phyloP scores from a whole-genome alignment of 2,797 vertebrate species.

The Pipistrellus pipistrellus region DNA sequence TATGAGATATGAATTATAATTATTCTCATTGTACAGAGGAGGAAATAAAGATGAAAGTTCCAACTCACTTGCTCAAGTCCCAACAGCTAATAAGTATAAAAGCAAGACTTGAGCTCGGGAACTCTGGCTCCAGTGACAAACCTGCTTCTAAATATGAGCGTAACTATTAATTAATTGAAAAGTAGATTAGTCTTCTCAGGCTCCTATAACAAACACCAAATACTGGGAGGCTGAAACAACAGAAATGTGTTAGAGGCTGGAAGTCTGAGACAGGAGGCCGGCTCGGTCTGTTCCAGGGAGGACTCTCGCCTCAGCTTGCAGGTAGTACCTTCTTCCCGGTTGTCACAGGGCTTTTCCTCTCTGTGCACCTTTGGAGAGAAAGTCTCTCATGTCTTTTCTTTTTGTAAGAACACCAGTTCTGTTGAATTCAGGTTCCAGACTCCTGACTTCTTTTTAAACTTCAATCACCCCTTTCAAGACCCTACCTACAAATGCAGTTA shows the following conservation, averaged over 20 bases:
- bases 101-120: background rate
- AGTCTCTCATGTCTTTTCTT: background rate
- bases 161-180: background rate
- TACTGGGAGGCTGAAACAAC: no score
- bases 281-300: accelerated
- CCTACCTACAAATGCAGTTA: background rate
- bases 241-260: background rate
- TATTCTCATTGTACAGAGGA: background rate
- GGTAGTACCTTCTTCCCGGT: background rate
- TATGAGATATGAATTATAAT: background rate
- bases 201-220: no score
- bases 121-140: background rate
- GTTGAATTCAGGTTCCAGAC: background rate
- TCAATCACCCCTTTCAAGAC: background rate
- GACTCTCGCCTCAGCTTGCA: background rate
- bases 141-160: background rate
- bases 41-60: background rate
- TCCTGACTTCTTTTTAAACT: background rate
- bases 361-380: background rate
- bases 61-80: background rate
- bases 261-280: background rate
- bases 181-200: background rate
- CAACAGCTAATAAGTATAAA: background rate
- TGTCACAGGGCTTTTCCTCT: background rate
- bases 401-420: background rate